These are phyloP conservation scores for Thomomys bottae DNA, from an alignment of 2,113 vertebrate genomes.

Conservation along the genomic window DNA sequence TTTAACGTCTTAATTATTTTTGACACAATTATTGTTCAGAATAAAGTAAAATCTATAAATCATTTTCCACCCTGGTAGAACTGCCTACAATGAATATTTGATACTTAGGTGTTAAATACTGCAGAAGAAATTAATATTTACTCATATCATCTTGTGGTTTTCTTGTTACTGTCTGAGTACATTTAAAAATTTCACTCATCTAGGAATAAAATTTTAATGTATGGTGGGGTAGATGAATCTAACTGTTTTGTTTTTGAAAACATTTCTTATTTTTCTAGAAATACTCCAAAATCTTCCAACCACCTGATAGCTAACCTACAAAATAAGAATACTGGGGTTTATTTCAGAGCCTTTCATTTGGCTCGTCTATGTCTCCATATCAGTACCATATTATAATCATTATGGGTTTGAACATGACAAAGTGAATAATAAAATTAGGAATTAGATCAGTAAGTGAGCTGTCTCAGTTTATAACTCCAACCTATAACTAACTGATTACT, in stretches of 20 bases:
- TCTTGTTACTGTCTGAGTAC: constrained; percentile 32
- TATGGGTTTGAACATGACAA: background rate
- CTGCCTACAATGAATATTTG: background rate
- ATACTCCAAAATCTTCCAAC: background rate
- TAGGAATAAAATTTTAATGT: constrained; percentile 22
- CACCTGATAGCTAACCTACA: background rate
- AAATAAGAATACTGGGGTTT: background rate
- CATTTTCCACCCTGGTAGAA: background rate
- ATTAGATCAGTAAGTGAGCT: background rate
- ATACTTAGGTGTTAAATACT: background rate
- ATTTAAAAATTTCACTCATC: constrained; percentile 50
- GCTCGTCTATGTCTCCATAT: background rate
- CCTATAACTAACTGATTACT: background rate
- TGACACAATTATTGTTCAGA: background rate
- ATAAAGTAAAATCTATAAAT: constrained; percentile 32
- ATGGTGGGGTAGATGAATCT: background rate
- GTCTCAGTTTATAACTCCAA: background rate
- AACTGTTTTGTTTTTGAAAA: constrained; percentile 41
- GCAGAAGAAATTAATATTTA: constrained; percentile 18
- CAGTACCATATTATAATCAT: background rate
- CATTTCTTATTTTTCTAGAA: background rate
- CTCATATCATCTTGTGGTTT: background rate
- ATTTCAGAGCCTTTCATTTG: constrained; percentile 32
- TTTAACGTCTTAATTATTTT: constrained; percentile 45
- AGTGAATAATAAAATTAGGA: background rate